These are phyloP conservation scores for Gallinago undulata DNA, from an alignment of 2,113 vertebrate species.

Conservation along the genomic window DNA sequence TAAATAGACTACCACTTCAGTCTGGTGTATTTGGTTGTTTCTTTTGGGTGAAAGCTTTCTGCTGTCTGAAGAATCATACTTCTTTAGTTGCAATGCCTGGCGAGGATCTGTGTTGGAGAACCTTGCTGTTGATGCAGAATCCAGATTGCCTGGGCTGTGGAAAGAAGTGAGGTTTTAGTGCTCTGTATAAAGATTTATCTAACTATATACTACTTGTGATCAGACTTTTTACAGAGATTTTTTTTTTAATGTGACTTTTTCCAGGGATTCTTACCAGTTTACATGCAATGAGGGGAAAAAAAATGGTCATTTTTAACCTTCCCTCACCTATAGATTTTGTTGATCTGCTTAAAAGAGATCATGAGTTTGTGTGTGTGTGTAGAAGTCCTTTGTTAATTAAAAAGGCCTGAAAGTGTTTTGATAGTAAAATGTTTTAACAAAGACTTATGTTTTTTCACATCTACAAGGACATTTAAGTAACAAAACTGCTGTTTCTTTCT, in stretches of 20 bases:
- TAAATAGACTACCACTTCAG: background rate
- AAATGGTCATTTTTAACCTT: background rate
- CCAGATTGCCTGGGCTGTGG: background rate
- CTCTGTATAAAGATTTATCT: background rate
- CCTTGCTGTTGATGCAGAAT: background rate
- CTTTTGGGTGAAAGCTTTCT: background rate
- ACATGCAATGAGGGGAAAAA: background rate
- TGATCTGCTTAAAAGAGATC: background rate
- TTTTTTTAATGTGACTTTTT: background rate
- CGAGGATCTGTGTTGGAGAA: background rate
- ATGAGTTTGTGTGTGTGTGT: background rate
- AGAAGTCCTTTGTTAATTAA: background rate
- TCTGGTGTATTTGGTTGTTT: background rate
- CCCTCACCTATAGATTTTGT: background rate
- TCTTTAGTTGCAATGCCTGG: background rate
- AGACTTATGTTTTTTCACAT: background rate
- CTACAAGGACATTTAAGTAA: background rate
- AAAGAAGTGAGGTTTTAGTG: background rate
- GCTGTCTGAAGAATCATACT: background rate
- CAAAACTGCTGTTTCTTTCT: conserved; percentile 4
- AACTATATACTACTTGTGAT: background rate
- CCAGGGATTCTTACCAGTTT: background rate
- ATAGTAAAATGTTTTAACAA: background rate
- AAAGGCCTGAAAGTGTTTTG: background rate
- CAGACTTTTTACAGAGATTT: background rate